phyloP scores from a whole-genome alignment of 30 jellyfish, hydroid and myxozoan species.

The Aurelia sp. region DNA sequence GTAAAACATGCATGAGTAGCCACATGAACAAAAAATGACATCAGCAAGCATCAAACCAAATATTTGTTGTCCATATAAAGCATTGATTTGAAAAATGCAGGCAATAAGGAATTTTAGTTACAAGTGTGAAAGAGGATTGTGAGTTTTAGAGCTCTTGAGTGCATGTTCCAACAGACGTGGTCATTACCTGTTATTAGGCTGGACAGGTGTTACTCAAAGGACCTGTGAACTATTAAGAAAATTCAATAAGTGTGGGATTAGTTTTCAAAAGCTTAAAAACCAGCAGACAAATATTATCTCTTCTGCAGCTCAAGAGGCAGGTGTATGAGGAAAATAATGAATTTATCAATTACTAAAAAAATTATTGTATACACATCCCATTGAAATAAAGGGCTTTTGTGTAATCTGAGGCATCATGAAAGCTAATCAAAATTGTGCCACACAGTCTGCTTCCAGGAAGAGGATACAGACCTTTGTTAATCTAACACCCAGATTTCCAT shows the following conservation, averaged over 20 bases:
- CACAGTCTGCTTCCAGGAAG: too few relatives aligned
- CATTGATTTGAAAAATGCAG: too few relatives aligned
- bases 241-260: conserved; percentile 24
- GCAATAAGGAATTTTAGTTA: too few relatives aligned
- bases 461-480: too few relatives aligned
- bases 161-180: neutral
- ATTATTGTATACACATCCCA: neutral
- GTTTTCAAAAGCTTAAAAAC: conserved; percentile 3
- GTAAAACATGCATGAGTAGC: too few relatives aligned
- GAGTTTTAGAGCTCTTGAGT: neutral
- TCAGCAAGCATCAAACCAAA: too few relatives aligned
- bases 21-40: too few relatives aligned
- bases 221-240: conserved; percentile 25
- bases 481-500: too few relatives aligned
- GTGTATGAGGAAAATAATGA: conserved; percentile 1
- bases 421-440: too few relatives aligned
- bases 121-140: conserved; percentile 65
- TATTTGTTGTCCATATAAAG: too few relatives aligned
- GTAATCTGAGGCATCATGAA: too few relatives aligned
- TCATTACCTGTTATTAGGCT: neutral
- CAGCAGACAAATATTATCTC: conserved; percentile 27
- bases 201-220: conserved; percentile 11
- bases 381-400: too few relatives aligned
- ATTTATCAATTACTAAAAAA: neutral
- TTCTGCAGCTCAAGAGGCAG: conserved; percentile 6